Evolutionary conservation across 2,797 vertebrate species (phyloP).

Genomic region (Falco novaeseelandiae): DNA sequence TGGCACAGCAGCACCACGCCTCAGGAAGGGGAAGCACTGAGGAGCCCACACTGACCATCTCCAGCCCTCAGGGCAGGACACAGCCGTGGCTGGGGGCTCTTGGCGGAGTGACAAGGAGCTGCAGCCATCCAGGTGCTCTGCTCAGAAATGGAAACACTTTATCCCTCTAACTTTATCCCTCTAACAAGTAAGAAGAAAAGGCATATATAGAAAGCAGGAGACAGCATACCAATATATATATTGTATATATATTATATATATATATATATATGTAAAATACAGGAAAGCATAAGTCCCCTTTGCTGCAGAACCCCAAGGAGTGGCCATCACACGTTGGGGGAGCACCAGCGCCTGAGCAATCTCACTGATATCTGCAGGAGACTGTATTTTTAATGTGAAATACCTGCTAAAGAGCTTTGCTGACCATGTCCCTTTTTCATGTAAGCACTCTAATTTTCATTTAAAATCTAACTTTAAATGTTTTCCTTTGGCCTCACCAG

Average conservation of each 20-base stretch:
- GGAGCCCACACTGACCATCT: accelerated
- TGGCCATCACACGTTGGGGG: neutral
- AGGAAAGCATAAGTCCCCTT: neutral
- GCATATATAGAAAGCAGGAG: neutral
- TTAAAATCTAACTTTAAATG: neutral
- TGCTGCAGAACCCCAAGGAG: neutral
- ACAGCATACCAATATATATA: neutral
- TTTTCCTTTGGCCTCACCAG: neutral
- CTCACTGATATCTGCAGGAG: neutral
- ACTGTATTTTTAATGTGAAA: neutral
- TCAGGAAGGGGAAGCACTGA: neutral
- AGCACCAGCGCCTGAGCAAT: neutral
- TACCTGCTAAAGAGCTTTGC: neutral
- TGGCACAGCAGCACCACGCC: neutral
- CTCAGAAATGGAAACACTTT: neutral
- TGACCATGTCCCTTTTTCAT: neutral
- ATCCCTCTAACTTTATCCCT: neutral
- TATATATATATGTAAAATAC: too few relatives aligned
- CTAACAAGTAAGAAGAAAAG: neutral
- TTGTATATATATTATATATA: too few relatives aligned
- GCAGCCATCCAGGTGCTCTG: neutral
- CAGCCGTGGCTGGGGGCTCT: neutral
- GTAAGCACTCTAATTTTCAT: neutral
- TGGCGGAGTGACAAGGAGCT: neutral
- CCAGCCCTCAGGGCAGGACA: neutral